These are phyloP conservation scores for Periophthalmus magnuspinnatus DNA, from an alignment of 2,797 vertebrate genomes.

Conservation along the genomic window DNA sequence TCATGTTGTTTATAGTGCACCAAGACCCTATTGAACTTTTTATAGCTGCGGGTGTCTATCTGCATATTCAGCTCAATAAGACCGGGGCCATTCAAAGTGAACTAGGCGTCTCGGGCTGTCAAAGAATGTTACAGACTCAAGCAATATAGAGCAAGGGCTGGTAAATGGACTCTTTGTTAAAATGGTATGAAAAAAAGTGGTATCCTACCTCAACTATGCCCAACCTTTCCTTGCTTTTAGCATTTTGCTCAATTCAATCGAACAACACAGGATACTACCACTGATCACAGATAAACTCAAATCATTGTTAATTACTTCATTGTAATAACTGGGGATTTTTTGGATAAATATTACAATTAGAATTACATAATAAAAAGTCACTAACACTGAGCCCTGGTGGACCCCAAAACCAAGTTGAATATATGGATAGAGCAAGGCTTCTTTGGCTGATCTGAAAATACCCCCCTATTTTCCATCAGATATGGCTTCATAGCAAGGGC, in stretches of 20 bases:
- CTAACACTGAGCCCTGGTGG: not conserved
- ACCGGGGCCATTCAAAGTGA: constrained; percentile 30
- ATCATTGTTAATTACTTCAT: not conserved
- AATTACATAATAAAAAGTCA: not conserved
- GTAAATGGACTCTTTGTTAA: not conserved
- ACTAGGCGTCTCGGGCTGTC: constrained; percentile 23
- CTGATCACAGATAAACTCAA: too few species aligned
- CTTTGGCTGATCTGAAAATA: not conserved
- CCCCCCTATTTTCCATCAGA: not conserved
- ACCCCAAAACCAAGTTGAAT: not conserved
- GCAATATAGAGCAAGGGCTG: constrained; percentile 12
- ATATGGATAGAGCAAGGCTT: not conserved
- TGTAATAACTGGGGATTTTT: not conserved
- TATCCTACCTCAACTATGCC: not conserved
- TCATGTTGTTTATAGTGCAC: constrained; percentile 48
- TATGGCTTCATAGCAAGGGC: not conserved
- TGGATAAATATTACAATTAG: not conserved
- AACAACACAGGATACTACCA: not conserved
- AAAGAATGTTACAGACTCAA: constrained; percentile 23
- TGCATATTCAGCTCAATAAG: constrained; percentile 43
- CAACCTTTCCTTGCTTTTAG: not conserved
- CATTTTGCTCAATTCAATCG: not conserved
- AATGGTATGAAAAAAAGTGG: not conserved
- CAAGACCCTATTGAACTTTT: constrained; percentile 45
- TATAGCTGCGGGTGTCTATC: constrained; percentile 55